Percentiles rank a stretch among this genome's conserved stretches.
Conservation (phyloP, 2,888 invertebrate genomes). For the Phaonia tiefii region DNA sequence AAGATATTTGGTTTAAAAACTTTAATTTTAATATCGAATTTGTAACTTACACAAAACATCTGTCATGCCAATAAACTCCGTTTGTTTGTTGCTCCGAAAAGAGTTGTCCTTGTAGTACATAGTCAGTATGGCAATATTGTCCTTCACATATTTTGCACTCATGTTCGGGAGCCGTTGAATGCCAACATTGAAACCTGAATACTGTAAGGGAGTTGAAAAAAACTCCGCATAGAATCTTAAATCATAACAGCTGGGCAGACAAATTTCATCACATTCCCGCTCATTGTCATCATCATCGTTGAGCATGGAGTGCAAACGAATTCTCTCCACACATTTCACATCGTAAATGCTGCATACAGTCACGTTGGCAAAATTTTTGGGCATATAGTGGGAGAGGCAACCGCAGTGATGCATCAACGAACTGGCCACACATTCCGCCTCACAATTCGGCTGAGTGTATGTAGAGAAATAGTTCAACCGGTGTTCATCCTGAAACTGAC, state of each 20-base stretch:
- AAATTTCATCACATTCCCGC: conserved; percentile 79
- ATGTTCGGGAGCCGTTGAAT: conserved; percentile 61
- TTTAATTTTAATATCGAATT: no score
- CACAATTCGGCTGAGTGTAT: conserved; percentile 88
- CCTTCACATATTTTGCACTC: conserved; percentile 59
- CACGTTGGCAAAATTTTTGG: conserved; percentile 84
- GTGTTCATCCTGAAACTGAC: conserved; percentile 86
- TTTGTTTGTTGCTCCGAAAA: conserved; percentile 86
- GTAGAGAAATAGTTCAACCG: conserved; percentile 84
- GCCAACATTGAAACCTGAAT: conserved; percentile 63
- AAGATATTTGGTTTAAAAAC: no score
- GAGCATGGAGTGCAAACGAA: conserved; percentile 55
- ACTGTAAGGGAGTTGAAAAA: conserved; percentile 82
- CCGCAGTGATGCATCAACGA: conserved; percentile 81
- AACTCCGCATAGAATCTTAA: conserved; percentile 84
- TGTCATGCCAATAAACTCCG: conserved; percentile 88
- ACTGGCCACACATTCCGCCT: conserved; percentile 87
- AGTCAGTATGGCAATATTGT: conserved; percentile 86
- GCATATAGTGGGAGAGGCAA: conserved; percentile 72
- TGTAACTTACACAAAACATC: conserved; percentile 87
- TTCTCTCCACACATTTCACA: conserved; percentile 81
- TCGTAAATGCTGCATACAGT: conserved; percentile 86
- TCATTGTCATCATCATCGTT: conserved; percentile 51
- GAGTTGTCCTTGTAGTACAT: conserved; percentile 86
- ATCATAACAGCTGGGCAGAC: conserved; percentile 86